Conservation (phyloP, 2,113 vertebrate genomes). For the Capra hircus region DNA sequence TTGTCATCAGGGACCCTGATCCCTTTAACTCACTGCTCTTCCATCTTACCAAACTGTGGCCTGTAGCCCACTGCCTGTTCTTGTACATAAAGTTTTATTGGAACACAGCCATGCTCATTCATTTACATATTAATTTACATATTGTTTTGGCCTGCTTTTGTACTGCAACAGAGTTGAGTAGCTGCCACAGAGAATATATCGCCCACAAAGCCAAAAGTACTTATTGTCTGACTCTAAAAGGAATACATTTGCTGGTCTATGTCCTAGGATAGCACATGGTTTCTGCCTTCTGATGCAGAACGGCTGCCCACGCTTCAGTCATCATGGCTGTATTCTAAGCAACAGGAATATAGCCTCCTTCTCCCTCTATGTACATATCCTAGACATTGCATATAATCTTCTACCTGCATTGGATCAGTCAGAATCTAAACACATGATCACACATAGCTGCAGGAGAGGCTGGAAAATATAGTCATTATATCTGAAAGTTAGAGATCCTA, state of each 20-base stretch:
- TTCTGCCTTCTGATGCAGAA: conserved; percentile 18
- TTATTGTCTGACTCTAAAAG: not conserved
- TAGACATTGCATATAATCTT: not conserved
- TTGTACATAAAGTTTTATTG: not conserved
- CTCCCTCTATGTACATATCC: not conserved
- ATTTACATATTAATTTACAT: not conserved
- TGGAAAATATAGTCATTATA: not conserved
- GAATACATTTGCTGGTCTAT: conserved; percentile 2
- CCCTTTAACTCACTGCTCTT: not conserved
- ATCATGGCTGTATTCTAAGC: not conserved
- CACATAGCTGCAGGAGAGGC: not conserved
- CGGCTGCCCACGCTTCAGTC: not conserved
- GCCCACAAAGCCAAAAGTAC: not conserved
- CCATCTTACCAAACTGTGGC: not conserved
- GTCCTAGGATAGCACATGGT: not conserved
- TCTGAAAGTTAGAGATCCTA: not conserved
- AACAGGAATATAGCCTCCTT: not conserved
- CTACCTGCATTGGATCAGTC: not conserved
- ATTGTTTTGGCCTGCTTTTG: not conserved
- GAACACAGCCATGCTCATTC: not conserved
- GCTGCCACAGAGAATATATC: not conserved
- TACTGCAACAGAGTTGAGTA: not conserved
- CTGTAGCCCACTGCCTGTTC: not conserved
- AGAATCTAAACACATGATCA: not conserved
- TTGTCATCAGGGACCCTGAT: not conserved